Percentiles rank a stretch among this genome's conserved stretches.
phyloP scores from a whole-genome alignment of 30 jellyfish, hydroid and myxozoan species.

The Chrysaora quinquecirrha region DNA sequence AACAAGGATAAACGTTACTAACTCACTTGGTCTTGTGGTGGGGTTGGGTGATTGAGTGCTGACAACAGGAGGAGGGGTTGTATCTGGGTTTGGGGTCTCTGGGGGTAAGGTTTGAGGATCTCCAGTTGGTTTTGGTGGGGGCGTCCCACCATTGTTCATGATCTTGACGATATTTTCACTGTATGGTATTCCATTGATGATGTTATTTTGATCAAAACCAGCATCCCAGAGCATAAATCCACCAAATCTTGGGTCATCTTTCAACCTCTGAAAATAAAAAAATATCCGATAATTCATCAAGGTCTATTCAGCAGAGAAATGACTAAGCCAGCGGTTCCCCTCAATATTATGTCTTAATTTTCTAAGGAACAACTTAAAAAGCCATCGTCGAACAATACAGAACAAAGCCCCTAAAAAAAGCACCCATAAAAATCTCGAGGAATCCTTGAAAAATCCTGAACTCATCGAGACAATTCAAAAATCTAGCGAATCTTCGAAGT shows the following conservation, averaged over 20 bases:
- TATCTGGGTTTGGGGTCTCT: conserved; percentile 37
- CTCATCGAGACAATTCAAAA: too few species aligned
- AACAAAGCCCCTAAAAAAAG: too few species aligned
- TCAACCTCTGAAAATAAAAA: conserved; percentile 58
- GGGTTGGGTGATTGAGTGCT: conserved; percentile 56
- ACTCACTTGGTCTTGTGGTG: conserved; percentile 74
- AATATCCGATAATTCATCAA: too few species aligned
- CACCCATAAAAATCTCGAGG: too few species aligned
- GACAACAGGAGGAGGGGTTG: conserved; percentile 39
- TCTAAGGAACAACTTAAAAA: too few species aligned
- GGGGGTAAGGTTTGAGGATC: conserved; percentile 91
- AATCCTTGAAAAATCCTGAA: too few species aligned
- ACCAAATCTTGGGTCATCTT: conserved; percentile 95
- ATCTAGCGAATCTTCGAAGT: too few species aligned
- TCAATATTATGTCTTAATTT: too few species aligned
- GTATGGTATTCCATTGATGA: conserved; percentile 90
- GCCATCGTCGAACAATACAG: too few species aligned
- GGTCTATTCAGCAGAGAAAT: too few species aligned
- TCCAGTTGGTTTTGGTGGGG: conserved; percentile 87
- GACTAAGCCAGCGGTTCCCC: too few species aligned
- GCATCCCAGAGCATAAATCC: conserved; percentile 99
- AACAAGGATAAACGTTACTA: not conserved
- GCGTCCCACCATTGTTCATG: conserved; percentile 81
- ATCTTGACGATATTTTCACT: conserved; percentile 85
- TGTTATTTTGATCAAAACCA: conserved; percentile 95